phyloP scores from a whole-genome alignment of 2,113 vertebrate species.

The Benitochromis conjunctus region DNA sequence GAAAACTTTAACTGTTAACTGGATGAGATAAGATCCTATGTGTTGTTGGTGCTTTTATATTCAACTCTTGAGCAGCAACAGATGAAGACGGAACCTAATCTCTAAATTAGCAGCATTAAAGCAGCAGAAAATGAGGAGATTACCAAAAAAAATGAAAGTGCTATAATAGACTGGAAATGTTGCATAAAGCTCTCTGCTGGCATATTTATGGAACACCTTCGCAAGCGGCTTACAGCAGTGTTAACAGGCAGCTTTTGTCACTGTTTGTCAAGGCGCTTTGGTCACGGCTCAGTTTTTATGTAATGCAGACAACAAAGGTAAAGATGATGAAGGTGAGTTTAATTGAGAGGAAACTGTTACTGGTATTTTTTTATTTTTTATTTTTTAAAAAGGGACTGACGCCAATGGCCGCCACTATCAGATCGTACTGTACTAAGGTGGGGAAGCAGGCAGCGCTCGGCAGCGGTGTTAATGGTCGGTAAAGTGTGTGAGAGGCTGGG shows the following conservation, averaged over 20 bases:
- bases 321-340: background rate
- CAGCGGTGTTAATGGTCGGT: background rate
- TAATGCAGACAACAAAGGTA: constrained; percentile 26
- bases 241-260: constrained; percentile 44
- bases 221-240: constrained; percentile 43
- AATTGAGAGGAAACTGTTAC: background rate
- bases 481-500: background rate
- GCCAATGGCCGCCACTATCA: background rate
- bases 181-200: constrained; percentile 43
- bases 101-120: background rate
- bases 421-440: background rate
- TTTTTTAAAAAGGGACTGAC: background rate
- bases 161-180: constrained; percentile 19
- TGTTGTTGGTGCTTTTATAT: background rate
- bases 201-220: constrained; percentile 20
- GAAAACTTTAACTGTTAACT: background rate
- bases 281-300: constrained; percentile 49
- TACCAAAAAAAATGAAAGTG: background rate
- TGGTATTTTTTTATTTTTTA: background rate
- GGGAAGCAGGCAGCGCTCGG: background rate
- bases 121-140: background rate
- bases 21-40: background rate
- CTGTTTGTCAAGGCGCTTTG: constrained; percentile 21
- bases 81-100: background rate
- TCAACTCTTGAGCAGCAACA: background rate